phyloP scores from a whole-genome alignment of 2,797 vertebrate genomes.

The Pteronotus mesoamericanus region DNA sequence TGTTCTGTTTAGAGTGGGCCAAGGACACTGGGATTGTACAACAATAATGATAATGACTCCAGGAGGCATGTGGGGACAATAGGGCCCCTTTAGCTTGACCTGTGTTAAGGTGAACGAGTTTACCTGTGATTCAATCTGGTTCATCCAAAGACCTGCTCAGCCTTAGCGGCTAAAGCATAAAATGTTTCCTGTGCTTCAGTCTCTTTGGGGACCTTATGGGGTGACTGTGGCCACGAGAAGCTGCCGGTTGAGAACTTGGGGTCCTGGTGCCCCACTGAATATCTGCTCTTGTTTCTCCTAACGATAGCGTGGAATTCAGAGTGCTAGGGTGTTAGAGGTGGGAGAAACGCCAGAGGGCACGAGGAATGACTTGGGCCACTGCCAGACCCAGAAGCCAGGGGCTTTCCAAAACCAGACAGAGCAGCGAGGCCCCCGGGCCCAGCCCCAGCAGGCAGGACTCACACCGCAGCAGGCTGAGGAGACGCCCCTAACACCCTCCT shows the following conservation, averaged over 20 bases:
- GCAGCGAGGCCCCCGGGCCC: not conserved
- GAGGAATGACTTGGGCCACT: not conserved
- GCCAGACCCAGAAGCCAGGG: not conserved
- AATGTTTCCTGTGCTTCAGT: not conserved
- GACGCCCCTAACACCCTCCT: not conserved
- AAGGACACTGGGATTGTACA: not conserved
- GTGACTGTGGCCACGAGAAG: not conserved
- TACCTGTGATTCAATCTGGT: not conserved
- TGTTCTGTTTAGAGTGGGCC: not conserved
- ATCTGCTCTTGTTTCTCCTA: not conserved
- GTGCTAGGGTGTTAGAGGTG: not conserved
- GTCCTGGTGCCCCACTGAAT: not conserved
- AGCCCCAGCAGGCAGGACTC: rapidly evolving
- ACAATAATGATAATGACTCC: too few species aligned
- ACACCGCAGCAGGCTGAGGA: rapidly evolving
- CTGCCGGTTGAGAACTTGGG: not conserved
- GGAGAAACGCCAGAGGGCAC: not conserved
- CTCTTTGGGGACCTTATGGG: not conserved
- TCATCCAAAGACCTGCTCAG: not conserved
- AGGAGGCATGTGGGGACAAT: not conserved
- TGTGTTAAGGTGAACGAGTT: not conserved
- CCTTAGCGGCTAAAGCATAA: not conserved
- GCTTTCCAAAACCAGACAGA: not conserved
- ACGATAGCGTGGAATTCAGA: not conserved
- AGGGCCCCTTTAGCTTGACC: not conserved